Evolutionary conservation across 2,113 vertebrate genomes (phyloP).

Genomic region (Oenanthe melanoleuca): DNA sequence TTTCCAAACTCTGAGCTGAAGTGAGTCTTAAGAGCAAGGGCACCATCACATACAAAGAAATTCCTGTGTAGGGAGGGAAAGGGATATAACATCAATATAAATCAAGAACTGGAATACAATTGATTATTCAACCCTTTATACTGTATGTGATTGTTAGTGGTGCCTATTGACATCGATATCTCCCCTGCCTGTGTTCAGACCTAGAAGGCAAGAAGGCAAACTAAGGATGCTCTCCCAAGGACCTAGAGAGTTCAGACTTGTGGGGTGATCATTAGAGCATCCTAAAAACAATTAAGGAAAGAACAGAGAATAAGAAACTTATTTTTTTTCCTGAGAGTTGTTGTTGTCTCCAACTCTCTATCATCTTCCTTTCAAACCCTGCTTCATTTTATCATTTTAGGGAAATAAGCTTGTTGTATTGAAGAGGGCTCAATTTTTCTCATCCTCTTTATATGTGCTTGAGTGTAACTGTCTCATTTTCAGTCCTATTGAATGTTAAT

Average conservation of each 20-base stretch:
- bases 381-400: not conserved
- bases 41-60: not conserved
- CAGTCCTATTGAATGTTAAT: not conserved
- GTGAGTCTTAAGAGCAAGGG: not conserved
- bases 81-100: not conserved
- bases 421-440: not conserved
- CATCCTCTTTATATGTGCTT: not conserved
- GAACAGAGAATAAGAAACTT: not conserved
- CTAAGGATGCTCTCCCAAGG: not conserved
- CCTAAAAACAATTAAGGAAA: not conserved
- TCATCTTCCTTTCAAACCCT: not conserved
- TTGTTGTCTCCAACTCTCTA: not conserved
- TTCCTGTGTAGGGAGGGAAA: not conserved
- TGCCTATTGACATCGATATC: not conserved
- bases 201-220: not conserved
- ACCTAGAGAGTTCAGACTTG: not conserved
- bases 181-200: not conserved
- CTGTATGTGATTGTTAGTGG: not conserved
- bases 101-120: not conserved
- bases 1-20: not conserved
- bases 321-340: not conserved
- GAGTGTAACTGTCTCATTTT: not conserved
- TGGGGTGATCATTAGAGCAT: not conserved
- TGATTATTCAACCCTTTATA: not conserved
- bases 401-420: not conserved